Conservation (phyloP, 1,140 invertebrate genomes). For the Caenorhabditis inopinata region DNA sequence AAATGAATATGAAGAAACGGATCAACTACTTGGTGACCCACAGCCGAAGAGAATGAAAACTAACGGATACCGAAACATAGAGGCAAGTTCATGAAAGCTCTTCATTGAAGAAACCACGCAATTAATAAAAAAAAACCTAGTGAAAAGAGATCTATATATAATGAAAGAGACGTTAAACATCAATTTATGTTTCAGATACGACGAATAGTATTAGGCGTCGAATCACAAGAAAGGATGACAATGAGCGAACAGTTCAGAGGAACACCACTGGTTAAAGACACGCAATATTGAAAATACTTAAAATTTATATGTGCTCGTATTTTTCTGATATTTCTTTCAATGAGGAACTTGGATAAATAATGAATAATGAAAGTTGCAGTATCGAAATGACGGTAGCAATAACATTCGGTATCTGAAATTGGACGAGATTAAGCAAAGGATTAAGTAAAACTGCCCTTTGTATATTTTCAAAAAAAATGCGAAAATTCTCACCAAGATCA, state of each 20-base stretch:
- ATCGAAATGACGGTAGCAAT: slow-evolving; percentile 57
- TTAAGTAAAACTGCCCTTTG: not conserved
- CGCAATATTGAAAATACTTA: not conserved
- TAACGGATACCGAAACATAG: not conserved
- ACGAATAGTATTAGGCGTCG: not conserved
- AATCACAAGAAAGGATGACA: not conserved
- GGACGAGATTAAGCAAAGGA: not conserved
- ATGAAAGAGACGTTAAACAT: too few relatives aligned
- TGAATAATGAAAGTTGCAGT: slow-evolving; percentile 62
- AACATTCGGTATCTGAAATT: slow-evolving; percentile 62
- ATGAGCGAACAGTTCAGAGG: slow-evolving; percentile 11
- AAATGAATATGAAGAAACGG: not conserved
- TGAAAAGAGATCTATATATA: not conserved
- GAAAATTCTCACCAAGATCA: slow-evolving; percentile 56
- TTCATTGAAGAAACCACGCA: too few relatives aligned
- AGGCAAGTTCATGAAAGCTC: too few relatives aligned
- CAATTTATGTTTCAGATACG: not conserved
- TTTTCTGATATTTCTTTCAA: not conserved
- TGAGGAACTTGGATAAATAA: slow-evolving; percentile 56
- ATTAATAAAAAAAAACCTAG: not conserved
- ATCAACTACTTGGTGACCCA: not conserved
- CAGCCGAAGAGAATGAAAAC: not conserved
- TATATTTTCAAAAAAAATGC: not conserved
- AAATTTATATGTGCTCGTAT: slow-evolving; percentile 15
- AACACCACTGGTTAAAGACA: not conserved